phyloP scores from a whole-genome alignment of 2,888 invertebrate species.

The Leptopterna dolabrata region DNA sequence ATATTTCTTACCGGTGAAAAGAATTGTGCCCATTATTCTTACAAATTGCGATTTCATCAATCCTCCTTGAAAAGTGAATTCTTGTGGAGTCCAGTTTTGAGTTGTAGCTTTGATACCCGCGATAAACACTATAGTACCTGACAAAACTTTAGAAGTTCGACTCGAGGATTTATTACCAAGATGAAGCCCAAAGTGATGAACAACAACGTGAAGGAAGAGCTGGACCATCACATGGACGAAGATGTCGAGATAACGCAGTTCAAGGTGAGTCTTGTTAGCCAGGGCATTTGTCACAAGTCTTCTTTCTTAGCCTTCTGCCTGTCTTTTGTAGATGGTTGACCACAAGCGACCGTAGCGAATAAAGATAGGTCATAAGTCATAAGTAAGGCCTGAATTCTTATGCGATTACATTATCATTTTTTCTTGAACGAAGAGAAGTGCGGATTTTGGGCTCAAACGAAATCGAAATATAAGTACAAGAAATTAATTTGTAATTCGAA shows the following conservation, averaged over 20 bases:
- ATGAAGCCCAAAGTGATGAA: constrained; percentile 55
- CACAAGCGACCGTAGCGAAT: no score
- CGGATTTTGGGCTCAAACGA: no score
- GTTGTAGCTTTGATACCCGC: not conserved
- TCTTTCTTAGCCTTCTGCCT: not conserved
- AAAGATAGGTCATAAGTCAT: no score
- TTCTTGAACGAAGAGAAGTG: no score
- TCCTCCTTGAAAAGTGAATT: not conserved
- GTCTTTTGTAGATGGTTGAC: not conserved
- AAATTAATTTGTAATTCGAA: no score
- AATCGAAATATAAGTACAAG: no score
- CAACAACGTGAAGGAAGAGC: constrained; percentile 38
- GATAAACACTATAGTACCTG: not conserved
- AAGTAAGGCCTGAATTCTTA: no score
- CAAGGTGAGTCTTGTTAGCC: constrained; percentile 43
- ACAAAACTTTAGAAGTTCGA: not conserved
- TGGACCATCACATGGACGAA: constrained; percentile 28
- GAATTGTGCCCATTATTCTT: not conserved
- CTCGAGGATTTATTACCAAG: not conserved
- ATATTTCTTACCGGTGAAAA: not conserved
- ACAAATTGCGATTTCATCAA: not conserved
- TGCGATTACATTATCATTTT: no score
- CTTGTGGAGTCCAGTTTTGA: not conserved
- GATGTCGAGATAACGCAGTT: constrained; percentile 22
- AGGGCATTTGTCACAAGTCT: not conserved